Evolutionary conservation across 2,888 invertebrate species (phyloP), one percentile per base, ranked within the genome.

Genomic region (Proisotoma minuta): DNA sequence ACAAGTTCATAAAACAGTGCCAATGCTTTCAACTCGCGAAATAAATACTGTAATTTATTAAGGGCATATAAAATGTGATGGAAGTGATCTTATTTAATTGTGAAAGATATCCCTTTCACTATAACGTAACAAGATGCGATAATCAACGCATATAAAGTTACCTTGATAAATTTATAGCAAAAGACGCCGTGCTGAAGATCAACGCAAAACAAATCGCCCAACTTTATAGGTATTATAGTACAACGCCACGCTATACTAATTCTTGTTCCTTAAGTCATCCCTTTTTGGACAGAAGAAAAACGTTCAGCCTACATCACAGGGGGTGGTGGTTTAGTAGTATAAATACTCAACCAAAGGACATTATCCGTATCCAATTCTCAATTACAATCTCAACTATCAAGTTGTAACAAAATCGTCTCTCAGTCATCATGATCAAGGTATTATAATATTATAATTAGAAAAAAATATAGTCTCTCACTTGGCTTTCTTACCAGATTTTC

Each of bases 381-480:
- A 18, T 52, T 27, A 28, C 29, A 26, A 26, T 28, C 20, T 52
- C 52, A 52, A 26, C 28, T 15, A 52, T 27, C 26, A 24, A 28
- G 52, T 52, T 28, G 3, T 24, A 28, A n/a, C 27, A 5, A 52
- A 27, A 10, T 52, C 28, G 12, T 52, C 52, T 52, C 52, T 26
- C 51, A 58, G 40, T 50, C 52, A 62, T 40, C 53, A 62, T 62
- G 62, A 62, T 62, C 53, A 62, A 62, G 62, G 62, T 62, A 62
- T 29, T 1, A 52, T 28, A 51, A 27, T 26, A 5, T 26, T 5
- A 28, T 52, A 29, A 26, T 52, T 52, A 20, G 23, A 49, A 43
- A 3, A 23, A 12, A n/a, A 23, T 28, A 49, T 18, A 29, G n/a
- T n/a, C n/a, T n/a, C n/a, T n/a, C n/a, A n/a, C n/a, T n/a, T n/a